Percentiles rank a stretch among this genome's conserved stretches.
Conservation (phyloP, 2,113 vertebrate species). For the Boulengeromyrus knoepffleri region DNA sequence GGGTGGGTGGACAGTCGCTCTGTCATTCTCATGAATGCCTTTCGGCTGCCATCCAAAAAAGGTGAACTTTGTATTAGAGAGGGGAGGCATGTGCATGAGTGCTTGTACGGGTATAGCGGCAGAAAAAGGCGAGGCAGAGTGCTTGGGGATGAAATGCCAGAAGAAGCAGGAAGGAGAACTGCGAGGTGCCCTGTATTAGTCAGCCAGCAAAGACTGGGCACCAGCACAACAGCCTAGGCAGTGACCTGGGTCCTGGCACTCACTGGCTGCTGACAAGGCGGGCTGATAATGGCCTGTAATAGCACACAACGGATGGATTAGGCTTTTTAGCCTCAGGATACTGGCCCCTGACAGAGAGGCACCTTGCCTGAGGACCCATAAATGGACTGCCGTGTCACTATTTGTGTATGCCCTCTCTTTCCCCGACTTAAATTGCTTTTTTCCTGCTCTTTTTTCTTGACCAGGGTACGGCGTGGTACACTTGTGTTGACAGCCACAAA, state of each 20-base stretch:
- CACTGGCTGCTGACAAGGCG: slow-evolving; percentile 1
- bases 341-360: slow-evolving; percentile 12
- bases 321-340: slow-evolving; percentile 14
- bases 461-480: slow-evolving; percentile 38
- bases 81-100: not conserved
- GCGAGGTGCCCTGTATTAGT: slow-evolving; percentile 9
- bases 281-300: slow-evolving; percentile 26
- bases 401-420: slow-evolving; percentile 40
- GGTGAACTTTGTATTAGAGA: slow-evolving; percentile 21
- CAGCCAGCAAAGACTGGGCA: slow-evolving; percentile 8
- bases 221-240: slow-evolving; percentile 23
- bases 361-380: slow-evolving; percentile 1
- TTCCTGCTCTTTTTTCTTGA: slow-evolving; percentile 27
- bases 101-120: not conserved
- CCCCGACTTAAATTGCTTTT: slow-evolving; percentile 43
- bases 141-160: not conserved
- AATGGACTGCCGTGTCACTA: slow-evolving; percentile 1
- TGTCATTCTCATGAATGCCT: slow-evolving; percentile 35
- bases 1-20: slow-evolving; percentile 45
- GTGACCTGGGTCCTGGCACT: slow-evolving; percentile 21
- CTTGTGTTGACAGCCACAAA: slow-evolving; percentile 47
- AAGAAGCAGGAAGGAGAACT: not conserved
- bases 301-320: not conserved
- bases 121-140: not conserved
- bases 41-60: slow-evolving; percentile 14